phyloP scores from a whole-genome alignment of 2,113 vertebrate species.

The Phasianus colchicus region DNA sequence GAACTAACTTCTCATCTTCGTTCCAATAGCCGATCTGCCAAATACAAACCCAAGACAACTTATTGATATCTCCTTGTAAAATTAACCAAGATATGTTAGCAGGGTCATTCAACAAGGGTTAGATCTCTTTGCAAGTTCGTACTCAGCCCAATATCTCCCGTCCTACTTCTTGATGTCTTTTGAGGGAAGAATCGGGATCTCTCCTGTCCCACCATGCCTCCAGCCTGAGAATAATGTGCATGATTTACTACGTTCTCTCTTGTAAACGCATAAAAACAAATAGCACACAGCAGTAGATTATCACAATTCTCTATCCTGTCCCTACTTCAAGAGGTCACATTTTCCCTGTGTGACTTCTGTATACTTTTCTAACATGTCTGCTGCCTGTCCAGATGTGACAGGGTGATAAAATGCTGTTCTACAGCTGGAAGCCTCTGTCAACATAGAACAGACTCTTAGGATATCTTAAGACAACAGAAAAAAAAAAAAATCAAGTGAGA shows the following conservation, averaged over 20 bases:
- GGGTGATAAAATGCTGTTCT: background rate
- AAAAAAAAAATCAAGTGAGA: background rate
- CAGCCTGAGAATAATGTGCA: background rate
- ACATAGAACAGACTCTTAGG: background rate
- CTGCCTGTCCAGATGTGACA: background rate
- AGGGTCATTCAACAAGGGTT: background rate
- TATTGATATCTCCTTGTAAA: background rate
- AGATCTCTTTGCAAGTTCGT: background rate
- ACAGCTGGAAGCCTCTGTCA: background rate
- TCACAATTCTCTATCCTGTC: background rate
- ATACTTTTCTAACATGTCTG: background rate
- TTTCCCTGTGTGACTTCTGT: background rate
- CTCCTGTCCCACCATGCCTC: background rate
- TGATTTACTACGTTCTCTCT: background rate
- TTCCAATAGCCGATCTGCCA: conserved; percentile 97
- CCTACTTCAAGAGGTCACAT: rapidly evolving
- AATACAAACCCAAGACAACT: conserved; percentile 25
- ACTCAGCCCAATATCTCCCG: background rate
- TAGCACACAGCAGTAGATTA: background rate
- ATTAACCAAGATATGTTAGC: background rate
- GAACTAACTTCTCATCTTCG: conserved; percentile 95
- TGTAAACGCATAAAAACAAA: background rate
- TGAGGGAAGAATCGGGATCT: rapidly evolving
- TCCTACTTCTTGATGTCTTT: background rate
- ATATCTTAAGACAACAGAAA: background rate